These are phyloP conservation scores for Ceyx cyanopectus DNA, from an alignment of 2,113 vertebrate genomes.

Conservation along the genomic window DNA sequence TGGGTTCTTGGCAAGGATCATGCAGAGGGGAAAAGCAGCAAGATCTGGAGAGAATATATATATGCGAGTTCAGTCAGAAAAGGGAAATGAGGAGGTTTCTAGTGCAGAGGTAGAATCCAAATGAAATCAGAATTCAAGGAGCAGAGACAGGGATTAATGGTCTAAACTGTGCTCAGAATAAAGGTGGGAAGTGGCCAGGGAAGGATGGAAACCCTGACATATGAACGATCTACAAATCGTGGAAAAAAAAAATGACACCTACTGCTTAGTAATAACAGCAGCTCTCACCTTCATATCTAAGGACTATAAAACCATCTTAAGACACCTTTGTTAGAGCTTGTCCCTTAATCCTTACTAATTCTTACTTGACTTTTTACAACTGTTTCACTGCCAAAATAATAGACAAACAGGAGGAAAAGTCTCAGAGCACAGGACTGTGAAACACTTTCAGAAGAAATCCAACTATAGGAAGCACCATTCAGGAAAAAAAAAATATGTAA, in stretches of 20 bases:
- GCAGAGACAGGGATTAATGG: neutral
- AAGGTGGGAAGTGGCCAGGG: neutral
- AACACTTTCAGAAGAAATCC: neutral
- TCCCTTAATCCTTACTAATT: slow-evolving; percentile 11
- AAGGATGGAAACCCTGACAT: neutral
- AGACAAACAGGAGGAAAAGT: neutral
- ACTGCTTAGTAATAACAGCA: neutral
- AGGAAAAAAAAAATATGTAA: neutral
- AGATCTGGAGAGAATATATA: neutral
- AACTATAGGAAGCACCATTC: neutral
- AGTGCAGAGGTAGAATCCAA: neutral
- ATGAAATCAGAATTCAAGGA: neutral
- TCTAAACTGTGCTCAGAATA: neutral
- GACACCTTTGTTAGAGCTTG: neutral
- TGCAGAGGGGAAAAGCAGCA: neutral
- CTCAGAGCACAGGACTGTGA: neutral
- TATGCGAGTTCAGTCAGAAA: neutral
- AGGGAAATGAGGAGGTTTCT: neutral
- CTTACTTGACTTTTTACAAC: neutral
- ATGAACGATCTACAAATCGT: neutral
- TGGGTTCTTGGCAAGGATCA: slow-evolving; percentile 38
- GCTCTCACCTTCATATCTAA: neutral
- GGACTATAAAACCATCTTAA: slow-evolving; percentile 16
- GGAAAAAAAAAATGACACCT: neutral
- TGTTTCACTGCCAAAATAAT: neutral